Evolutionary conservation across 2,113 vertebrate genomes (phyloP), one percentile per base, ranked within the genome.

Genomic region (Archocentrus centrarchus): DNA sequence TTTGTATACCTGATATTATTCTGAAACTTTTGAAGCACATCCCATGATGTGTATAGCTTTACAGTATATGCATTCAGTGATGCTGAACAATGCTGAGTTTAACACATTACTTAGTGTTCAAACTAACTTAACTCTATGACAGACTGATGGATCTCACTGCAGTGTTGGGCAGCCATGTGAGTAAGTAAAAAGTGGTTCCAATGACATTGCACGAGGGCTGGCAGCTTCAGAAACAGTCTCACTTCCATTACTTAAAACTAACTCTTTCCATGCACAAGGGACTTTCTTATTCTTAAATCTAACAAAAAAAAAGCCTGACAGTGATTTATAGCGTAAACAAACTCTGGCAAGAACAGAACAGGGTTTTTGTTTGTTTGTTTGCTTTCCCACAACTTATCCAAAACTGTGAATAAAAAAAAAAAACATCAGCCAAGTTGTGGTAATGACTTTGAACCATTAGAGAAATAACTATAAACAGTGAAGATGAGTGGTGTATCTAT

Each of bases 91-190:
- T 11, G 27, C 20, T 4, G 17, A 55, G 17, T 32, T 53, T 32
- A 73, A 73, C 10, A 32, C 47, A 55, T 73, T 73, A 32, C 32
- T 73, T 73, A 73, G 47, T 7, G 6, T 32, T 55, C 68, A 73
- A 73, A 73, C 68, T 73, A 17, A 73, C 35, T 64, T 66, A 3
- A 47, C 44, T 81, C 53, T 39, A 6, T 77, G 88, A 86, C 83
- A 86, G 61, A 75, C 75, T 87, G 85, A 88, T 88, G 84, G 86
- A 91, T 80, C 73, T 87, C 75, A 63, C 11, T 35, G 61, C 62
- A 79, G 30, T 66, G 64, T 24, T 32, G 50, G 5, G 59, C 59
- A 39, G 37, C 59, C 59, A 59, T 37, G 64, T 30, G 81, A 62
- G 59, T 53, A 53, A 80, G 80, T 47, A 62, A 17, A 62, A 32